phyloP scores from a whole-genome alignment of 2,113 vertebrate genomes.

The Elephantulus edwardii region DNA sequence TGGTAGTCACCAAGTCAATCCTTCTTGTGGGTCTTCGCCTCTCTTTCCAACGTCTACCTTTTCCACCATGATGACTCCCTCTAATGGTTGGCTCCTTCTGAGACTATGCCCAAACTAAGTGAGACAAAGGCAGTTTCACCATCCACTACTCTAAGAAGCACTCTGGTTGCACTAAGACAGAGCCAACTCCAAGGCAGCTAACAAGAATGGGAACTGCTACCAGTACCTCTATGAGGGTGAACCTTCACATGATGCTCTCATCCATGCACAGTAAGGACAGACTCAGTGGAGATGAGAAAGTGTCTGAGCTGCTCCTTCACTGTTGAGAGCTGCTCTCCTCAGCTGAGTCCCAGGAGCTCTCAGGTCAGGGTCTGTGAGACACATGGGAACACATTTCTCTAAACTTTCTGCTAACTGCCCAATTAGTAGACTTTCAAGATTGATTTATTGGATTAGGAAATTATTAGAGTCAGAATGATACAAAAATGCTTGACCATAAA shows the following conservation, averaged over 20 bases:
- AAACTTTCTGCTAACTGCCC: neutral
- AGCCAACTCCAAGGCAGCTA: neutral
- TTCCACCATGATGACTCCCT: too few relatives aligned
- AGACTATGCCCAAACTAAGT: too few relatives aligned
- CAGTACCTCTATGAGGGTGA: fast-evolving
- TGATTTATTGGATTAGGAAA: conserved; percentile 10
- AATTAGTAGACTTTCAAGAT: neutral
- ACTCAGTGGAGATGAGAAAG: neutral
- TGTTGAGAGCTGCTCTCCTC: neutral
- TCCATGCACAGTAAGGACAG: neutral
- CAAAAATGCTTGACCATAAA: neutral
- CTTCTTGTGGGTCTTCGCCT: too few relatives aligned
- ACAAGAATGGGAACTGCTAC: neutral
- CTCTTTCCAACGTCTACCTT: too few relatives aligned
- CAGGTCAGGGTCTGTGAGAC: neutral
- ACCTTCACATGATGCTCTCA: neutral
- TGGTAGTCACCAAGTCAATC: too few relatives aligned
- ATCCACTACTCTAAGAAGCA: too few relatives aligned
- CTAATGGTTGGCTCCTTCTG: too few relatives aligned
- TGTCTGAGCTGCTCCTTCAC: fast-evolving
- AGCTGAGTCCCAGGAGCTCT: neutral
- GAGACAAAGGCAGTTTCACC: too few relatives aligned
- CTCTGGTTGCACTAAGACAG: too few relatives aligned
- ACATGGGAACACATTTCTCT: neutral
- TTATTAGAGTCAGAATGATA: conserved; percentile 22